Evolutionary conservation across 2,113 vertebrate genomes (phyloP).

Genomic region (Brachyhypopomus gauderio): DNA sequence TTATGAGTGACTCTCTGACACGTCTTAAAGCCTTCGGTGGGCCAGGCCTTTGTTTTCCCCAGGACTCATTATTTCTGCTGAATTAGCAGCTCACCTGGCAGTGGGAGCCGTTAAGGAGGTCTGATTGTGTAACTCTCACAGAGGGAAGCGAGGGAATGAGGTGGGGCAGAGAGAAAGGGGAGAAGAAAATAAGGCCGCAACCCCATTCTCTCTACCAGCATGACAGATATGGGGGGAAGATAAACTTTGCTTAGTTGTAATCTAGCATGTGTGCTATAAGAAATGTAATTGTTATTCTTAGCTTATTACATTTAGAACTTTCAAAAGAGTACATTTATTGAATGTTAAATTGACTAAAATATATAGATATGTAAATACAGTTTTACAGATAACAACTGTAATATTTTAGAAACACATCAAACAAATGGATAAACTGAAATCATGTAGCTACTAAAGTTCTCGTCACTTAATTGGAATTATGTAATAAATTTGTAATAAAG

Average conservation of each 20-base stretch:
- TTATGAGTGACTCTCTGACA: slow-evolving; percentile 91
- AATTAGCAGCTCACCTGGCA: slow-evolving; percentile 87
- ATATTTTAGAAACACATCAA: too few relatives aligned
- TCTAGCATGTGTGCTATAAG: too few relatives aligned
- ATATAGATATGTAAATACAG: too few relatives aligned
- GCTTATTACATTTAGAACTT: not conserved
- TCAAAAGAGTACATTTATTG: too few relatives aligned
- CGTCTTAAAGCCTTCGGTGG: slow-evolving; percentile 84
- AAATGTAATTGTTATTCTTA: not conserved
- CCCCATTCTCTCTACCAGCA: slow-evolving; percentile 21
- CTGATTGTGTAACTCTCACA: slow-evolving; percentile 73
- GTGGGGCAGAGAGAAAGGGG: slow-evolving; percentile 7
- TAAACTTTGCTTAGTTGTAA: not conserved
- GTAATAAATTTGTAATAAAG: too few relatives aligned
- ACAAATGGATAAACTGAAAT: too few relatives aligned
- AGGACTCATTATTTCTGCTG: slow-evolving; percentile 91
- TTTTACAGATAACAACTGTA: too few relatives aligned
- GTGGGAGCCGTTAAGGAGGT: slow-evolving; percentile 89
- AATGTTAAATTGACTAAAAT: too few relatives aligned
- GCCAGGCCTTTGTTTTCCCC: slow-evolving; percentile 85
- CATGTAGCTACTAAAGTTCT: too few relatives aligned
- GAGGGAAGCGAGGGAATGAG: slow-evolving; percentile 29
- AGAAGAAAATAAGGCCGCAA: slow-evolving; percentile 1
- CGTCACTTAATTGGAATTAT: too few relatives aligned
- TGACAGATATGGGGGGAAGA: slow-evolving; percentile 25